Conservation (phyloP, 2,888 invertebrate genomes). For the Germaria angustata region DNA sequence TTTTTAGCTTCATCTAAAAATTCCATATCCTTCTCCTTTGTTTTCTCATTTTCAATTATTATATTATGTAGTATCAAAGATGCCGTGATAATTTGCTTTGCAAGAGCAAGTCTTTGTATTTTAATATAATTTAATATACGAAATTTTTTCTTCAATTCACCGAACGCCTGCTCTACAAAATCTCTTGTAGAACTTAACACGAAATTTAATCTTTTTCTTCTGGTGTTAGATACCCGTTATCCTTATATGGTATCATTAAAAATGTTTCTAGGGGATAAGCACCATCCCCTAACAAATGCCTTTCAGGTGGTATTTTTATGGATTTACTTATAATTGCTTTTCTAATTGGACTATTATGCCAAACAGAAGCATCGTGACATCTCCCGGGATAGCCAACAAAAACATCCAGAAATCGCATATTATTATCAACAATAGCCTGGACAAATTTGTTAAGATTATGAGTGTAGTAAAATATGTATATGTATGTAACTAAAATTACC, state of each 20-base stretch:
- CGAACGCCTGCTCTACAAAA: constrained; percentile 43
- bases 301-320: too few species aligned
- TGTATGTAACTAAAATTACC: neutral
- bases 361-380: too few species aligned
- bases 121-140: constrained; percentile 36
- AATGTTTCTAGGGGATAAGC: constrained; percentile 16
- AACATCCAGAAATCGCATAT: constrained; percentile 15
- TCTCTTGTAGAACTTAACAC: constrained; percentile 50
- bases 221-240: constrained; percentile 31
- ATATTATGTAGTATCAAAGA: constrained; percentile 36
- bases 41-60: constrained; percentile 22
- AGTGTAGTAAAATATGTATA: neutral
- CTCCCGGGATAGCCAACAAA: too few species aligned
- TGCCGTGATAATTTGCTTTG: constrained; percentile 45
- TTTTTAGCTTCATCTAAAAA: constrained; percentile 23
- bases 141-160: constrained; percentile 40
- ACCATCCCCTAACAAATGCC: too few species aligned
- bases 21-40: neutral
- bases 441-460: neutral
- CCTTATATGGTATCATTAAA: constrained; percentile 27
- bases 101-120: constrained; percentile 1
- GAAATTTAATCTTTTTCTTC: constrained; percentile 36
- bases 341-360: too few species aligned
- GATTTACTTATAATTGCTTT: too few species aligned
- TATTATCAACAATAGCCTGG: constrained; percentile 1